A percentile compares a stretch with the other conserved stretches of the same genome.
These are phyloP conservation scores for Corythoichthys intestinalis DNA, from an alignment of 2,113 vertebrate genomes.

Conservation along the genomic window DNA sequence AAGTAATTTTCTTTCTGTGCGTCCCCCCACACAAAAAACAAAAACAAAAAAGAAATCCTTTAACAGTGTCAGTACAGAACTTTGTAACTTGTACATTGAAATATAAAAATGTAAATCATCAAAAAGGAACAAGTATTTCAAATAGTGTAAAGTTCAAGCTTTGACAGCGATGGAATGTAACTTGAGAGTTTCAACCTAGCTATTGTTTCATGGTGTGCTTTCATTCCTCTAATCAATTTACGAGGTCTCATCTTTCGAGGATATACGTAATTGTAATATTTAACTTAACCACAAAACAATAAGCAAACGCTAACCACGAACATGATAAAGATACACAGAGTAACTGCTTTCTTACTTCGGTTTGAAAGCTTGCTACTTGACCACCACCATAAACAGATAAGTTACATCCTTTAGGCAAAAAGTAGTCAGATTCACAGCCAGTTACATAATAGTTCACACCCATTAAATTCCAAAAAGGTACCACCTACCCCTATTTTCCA, in stretches of 20 bases:
- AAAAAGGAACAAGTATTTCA: constrained; percentile 19
- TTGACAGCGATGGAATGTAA: constrained; percentile 68
- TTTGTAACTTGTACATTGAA: constrained; percentile 55
- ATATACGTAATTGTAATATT: constrained; percentile 14
- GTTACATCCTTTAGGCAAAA: constrained; percentile 22
- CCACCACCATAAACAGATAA: constrained; percentile 33
- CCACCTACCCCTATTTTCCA: constrained; percentile 19
- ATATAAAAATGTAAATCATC: constrained; percentile 55
- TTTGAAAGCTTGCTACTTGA: constrained; percentile 28
- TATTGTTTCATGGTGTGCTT: constrained; percentile 10
- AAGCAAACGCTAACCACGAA: constrained; percentile 28
- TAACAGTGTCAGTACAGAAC: constrained; percentile 55
- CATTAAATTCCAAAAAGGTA: constrained; percentile 25
- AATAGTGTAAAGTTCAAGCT: constrained; percentile 49
- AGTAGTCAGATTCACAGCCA: constrained; percentile 30
- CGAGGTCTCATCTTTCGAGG: constrained; percentile 12
- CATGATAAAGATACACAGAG: constrained; percentile 23
- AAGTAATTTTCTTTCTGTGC: constrained; percentile 36
- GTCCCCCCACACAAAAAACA: constrained; percentile 15
- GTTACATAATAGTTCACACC: constrained; percentile 20
- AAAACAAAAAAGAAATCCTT: constrained; percentile 55
- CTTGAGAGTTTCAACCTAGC: constrained; percentile 39
- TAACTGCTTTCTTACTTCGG: constrained; percentile 20
- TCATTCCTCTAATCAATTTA: constrained; percentile 7
- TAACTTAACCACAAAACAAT: constrained; percentile 31